These are phyloP conservation scores for Chloroceryle amazona DNA, from an alignment of 2,797 vertebrate genomes.

Conservation along the genomic window DNA sequence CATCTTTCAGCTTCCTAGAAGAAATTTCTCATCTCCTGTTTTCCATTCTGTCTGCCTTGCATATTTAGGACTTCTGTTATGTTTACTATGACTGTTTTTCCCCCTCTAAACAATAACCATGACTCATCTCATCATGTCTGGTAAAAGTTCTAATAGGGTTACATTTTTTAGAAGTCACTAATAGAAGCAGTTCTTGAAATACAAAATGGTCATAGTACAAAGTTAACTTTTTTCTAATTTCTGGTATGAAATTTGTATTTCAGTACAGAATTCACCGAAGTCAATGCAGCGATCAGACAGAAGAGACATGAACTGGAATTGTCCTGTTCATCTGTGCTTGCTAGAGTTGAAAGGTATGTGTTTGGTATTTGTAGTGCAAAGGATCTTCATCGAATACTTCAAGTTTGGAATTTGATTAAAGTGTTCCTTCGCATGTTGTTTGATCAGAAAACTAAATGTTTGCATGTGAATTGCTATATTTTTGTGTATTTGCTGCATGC, in stretches of 20 bases:
- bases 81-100: neutral
- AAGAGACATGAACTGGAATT: conserved; percentile 87
- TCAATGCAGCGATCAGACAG: conserved; percentile 75
- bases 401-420: neutral
- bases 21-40: neutral
- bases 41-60: neutral
- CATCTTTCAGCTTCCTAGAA: neutral
- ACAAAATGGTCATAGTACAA: neutral
- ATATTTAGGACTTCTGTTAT: neutral
- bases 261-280: conserved; percentile 87
- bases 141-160: neutral
- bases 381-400: neutral
- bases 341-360: conserved; percentile 85
- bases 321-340: conserved; percentile 84
- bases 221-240: neutral
- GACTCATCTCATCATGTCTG: neutral
- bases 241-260: conserved; percentile 67
- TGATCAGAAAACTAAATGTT: neutral
- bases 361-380: neutral
- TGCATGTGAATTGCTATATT: neutral
- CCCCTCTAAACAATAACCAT: neutral
- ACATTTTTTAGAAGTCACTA: neutral
- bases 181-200: neutral
- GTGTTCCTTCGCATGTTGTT: neutral
- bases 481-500: neutral